Evolutionary conservation across 2,797 vertebrate genomes (phyloP).

Genomic region (Anguilla pacifica): DNA sequence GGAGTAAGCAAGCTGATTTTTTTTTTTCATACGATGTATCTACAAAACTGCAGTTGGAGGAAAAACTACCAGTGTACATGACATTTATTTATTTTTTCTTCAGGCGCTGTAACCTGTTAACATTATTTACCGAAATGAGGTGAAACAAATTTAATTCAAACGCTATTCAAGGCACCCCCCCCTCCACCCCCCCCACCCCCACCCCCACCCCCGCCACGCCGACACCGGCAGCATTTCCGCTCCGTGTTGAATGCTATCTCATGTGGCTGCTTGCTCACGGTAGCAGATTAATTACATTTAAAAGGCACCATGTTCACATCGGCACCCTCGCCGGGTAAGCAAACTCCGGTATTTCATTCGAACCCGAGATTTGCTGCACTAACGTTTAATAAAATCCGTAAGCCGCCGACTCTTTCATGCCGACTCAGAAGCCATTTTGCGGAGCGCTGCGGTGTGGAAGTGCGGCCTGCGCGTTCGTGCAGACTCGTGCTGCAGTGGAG

Average conservation of each 20-base stretch:
- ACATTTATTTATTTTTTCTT: conserved; percentile 13
- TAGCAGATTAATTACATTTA: conserved; percentile 34
- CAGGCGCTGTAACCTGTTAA: conserved; percentile 32
- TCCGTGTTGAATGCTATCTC: conserved; percentile 28
- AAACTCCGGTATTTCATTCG: conserved; percentile 30
- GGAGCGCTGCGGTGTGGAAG: too few relatives aligned
- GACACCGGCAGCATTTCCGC: neutral
- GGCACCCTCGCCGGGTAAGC: neutral
- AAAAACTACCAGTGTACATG: conserved; percentile 31
- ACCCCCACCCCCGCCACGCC: neutral
- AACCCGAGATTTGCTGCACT: neutral
- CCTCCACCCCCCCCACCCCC: neutral
- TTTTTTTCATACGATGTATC: conserved; percentile 35
- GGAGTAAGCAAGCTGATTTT: conserved; percentile 34
- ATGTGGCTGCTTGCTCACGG: conserved; percentile 21
- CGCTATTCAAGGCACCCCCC: conserved; percentile 22
- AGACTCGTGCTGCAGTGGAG: neutral
- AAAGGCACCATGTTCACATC: neutral
- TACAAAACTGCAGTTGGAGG: conserved; percentile 39
- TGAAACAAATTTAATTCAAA: conserved; percentile 43
- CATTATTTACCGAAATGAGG: conserved; percentile 38
- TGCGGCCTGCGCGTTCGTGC: too few relatives aligned
- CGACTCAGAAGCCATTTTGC: neutral
- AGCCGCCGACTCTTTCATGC: conserved; percentile 1
- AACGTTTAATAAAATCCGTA: conserved; percentile 9